Percentiles rank a stretch among this genome's conserved stretches.
Evolutionary conservation across 2,888 invertebrate species (phyloP).

Genomic region (Caenorhabditis uteleia): DNA sequence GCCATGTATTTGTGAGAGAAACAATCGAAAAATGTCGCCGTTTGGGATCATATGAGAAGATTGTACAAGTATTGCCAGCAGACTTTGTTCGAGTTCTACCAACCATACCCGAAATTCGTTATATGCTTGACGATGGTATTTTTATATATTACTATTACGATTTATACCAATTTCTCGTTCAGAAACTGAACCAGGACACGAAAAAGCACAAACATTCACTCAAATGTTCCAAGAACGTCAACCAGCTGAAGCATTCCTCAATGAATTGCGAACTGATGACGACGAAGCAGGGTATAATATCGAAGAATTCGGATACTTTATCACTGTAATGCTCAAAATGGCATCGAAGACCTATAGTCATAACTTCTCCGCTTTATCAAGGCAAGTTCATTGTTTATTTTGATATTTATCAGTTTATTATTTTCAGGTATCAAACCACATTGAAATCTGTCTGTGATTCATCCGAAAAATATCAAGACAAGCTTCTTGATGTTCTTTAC

Average conservation of each 20-base stretch:
- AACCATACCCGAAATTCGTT: slow-evolving; percentile 78
- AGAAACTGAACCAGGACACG: slow-evolving; percentile 8
- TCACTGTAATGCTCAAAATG: slow-evolving; percentile 78
- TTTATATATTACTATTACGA: too few relatives aligned
- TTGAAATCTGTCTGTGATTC: slow-evolving; percentile 82
- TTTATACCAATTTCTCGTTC: not conserved
- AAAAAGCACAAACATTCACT: slow-evolving; percentile 36
- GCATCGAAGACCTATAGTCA: slow-evolving; percentile 97
- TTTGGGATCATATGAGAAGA: slow-evolving; percentile 89
- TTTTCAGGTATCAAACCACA: slow-evolving; percentile 71
- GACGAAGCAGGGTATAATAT: slow-evolving; percentile 79
- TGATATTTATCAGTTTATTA: slow-evolving; percentile 10
- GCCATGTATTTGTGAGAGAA: slow-evolving; percentile 91
- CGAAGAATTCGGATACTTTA: slow-evolving; percentile 85
- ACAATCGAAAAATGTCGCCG: slow-evolving; percentile 85
- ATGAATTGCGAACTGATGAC: slow-evolving; percentile 74
- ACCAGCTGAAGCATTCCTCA: slow-evolving; percentile 46
- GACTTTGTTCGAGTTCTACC: slow-evolving; percentile 85
- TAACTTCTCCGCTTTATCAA: slow-evolving; percentile 96
- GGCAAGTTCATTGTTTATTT: slow-evolving; percentile 74
- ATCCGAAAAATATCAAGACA: slow-evolving; percentile 92
- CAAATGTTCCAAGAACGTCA: slow-evolving; percentile 46
- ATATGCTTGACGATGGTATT: slow-evolving; percentile 58
- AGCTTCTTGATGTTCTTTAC: slow-evolving; percentile 87
- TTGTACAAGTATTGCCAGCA: slow-evolving; percentile 89